phyloP scores from a whole-genome alignment of 2,113 vertebrate genomes.

The Salvelinus alpinus region DNA sequence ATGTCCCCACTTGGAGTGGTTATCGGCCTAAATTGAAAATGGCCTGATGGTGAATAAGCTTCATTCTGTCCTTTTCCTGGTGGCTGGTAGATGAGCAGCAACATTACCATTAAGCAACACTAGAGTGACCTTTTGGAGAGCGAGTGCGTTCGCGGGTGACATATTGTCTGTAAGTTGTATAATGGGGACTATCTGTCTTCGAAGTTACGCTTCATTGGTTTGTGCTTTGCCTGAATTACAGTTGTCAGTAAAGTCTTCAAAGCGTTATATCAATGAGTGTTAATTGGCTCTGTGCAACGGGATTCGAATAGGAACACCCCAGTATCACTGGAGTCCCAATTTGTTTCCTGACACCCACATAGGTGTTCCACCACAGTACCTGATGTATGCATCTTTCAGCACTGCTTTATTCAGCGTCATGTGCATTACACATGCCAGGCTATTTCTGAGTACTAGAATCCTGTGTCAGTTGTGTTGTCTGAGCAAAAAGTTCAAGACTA shows the following conservation, averaged over 20 bases:
- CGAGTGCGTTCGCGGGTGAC: background rate
- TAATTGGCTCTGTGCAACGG: no score
- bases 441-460: no score
- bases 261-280: no score
- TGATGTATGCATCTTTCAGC: background rate
- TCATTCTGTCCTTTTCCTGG: background rate
- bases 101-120: background rate
- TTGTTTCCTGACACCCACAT: background rate
- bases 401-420: slow-evolving; percentile 7
- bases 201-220: background rate
- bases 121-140: background rate
- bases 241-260: no score
- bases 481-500: slow-evolving; percentile 8
- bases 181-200: background rate
- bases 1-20: background rate
- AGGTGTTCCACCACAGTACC: background rate
- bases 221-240: background rate
- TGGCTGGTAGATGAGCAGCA: background rate
- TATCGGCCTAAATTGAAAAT: slow-evolving; percentile 16
- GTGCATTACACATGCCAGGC: background rate
- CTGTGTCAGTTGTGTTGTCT: slow-evolving; percentile 9
- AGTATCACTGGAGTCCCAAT: no score
- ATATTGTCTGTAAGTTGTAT: background rate
- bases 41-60: slow-evolving; percentile 7
- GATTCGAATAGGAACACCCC: no score